Conservation (phyloP, 2,797 vertebrate genomes). For the Enteromius trimaculatus region DNA sequence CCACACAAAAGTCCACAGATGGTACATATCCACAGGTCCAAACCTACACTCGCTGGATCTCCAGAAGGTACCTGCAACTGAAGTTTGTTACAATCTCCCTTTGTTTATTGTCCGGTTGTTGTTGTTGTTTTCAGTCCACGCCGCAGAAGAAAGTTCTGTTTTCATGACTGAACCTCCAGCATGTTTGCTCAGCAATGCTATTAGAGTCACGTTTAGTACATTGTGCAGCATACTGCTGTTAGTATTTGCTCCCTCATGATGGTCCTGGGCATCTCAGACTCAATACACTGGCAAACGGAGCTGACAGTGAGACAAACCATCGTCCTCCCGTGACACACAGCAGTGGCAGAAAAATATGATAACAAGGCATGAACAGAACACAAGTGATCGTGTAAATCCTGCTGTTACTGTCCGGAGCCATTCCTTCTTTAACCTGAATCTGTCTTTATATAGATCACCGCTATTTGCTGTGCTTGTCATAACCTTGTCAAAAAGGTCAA, state of each 20-base stretch:
- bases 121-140: conserved; percentile 26
- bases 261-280: conserved; percentile 14
- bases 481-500: conserved; percentile 33
- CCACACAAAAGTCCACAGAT: conserved; percentile 56
- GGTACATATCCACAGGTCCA: conserved; percentile 55
- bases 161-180: conserved; percentile 31
- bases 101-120: conserved; percentile 17
- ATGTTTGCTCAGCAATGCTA: conserved; percentile 28
- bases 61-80: conserved; percentile 1
- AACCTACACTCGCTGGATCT: conserved; percentile 7
- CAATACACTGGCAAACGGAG: conserved; percentile 11
- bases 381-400: background rate
- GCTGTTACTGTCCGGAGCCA: background rate
- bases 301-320: background rate
- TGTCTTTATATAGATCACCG: background rate
- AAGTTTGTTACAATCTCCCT: conserved; percentile 19
- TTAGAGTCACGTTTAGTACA: conserved; percentile 42
- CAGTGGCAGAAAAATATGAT: conserved; percentile 13
- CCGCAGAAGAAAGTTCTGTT: conserved; percentile 23
- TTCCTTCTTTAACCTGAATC: background rate
- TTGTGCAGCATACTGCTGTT: conserved; percentile 43
- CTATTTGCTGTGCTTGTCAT: conserved; percentile 57
- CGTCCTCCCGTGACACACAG: background rate
- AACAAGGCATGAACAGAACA: conserved; percentile 29
- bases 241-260: conserved; percentile 24